phyloP scores from a whole-genome alignment of 2,888 invertebrate genomes.

The Caradrina kadenii region DNA sequence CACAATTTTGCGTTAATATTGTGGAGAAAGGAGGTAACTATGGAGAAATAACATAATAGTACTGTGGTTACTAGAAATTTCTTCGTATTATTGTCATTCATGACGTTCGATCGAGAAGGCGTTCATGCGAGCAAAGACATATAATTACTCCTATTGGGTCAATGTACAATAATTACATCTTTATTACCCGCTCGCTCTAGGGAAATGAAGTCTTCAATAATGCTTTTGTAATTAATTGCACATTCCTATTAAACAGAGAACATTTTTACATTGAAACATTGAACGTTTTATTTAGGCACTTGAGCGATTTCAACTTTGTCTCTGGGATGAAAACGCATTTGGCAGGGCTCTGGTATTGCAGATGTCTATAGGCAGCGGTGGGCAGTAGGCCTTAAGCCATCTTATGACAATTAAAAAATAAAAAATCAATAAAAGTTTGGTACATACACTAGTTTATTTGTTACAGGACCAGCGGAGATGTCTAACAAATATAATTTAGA shows the following conservation, averaged over 20 bases:
- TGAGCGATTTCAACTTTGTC: too few species aligned
- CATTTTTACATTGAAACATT: not conserved
- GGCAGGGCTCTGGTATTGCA: too few species aligned
- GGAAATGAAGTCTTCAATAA: conserved; percentile 34
- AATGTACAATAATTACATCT: conserved; percentile 43
- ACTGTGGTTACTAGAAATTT: conserved; percentile 46
- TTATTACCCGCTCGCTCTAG: conserved; percentile 12
- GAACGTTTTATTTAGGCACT: too few species aligned
- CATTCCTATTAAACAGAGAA: not conserved
- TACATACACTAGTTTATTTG: too few species aligned
- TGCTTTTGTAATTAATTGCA: conserved; percentile 17
- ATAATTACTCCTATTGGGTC: conserved; percentile 48
- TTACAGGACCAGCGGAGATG: not conserved
- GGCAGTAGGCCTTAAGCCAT: too few species aligned
- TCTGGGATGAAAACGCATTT: too few species aligned
- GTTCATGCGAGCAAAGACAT: conserved; percentile 44
- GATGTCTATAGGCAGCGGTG: too few species aligned
- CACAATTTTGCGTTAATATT: conserved; percentile 15
- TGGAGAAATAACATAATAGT: conserved; percentile 41
- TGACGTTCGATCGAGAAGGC: conserved; percentile 31
- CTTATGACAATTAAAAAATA: too few species aligned
- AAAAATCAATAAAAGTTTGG: too few species aligned
- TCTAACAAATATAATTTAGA: conserved; percentile 50
- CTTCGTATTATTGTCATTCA: conserved; percentile 22
- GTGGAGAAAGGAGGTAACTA: conserved; percentile 57